Evolutionary conservation across 2,888 invertebrate species (phyloP), one percentile per base, ranked within the genome.

Genomic region (Philereme transversata): DNA sequence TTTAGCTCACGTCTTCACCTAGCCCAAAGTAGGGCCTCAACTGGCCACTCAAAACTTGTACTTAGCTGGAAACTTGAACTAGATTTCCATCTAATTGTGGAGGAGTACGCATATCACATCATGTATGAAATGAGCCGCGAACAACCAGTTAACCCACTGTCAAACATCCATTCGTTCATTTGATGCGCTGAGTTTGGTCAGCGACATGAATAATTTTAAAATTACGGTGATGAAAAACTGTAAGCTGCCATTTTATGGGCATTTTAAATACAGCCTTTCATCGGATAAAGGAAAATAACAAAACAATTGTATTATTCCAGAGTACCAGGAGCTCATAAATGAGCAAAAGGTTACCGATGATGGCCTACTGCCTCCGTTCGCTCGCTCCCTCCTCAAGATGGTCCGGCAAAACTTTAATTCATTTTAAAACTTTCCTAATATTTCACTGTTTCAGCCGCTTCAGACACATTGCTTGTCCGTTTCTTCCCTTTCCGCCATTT

Each of bases 401-500:
- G 76, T 74, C 74, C 78, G 65, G 73, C 76, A 72, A 76, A 87
- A 88, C 84, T 88, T 87, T 84, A 87, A 87, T 86, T 82, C 82
- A 81, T 78, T 78, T 79, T 78, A 76, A 82, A 89, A 89, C 81
- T 89, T 88, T 75, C 75, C 78, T 73, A 87, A 89, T 89, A 89
- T 87, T 88, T 88, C 83, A 86, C 83, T 82, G 87, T 82, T 87
- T 82, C 76, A 84, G 79, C 87, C 84, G 83, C 87, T 88, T 82
- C 81, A 84, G 87, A 88, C 87, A 88, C 89, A 89, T 88, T 87
- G 82, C 83, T 79, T 72, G 67, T 71, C 68, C 79, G 84, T 79
- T 74, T 61, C 56, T 54, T 57, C 53, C 53, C 46, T 51, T 58
- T 53, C 47, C 68, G 76, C 76, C 74, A 77, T 82, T 81, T 86